Percentiles rank a stretch among this genome's conserved stretches.
Conservation (phyloP, 1,140 invertebrate genomes). For the Eupeodes corollae region DNA sequence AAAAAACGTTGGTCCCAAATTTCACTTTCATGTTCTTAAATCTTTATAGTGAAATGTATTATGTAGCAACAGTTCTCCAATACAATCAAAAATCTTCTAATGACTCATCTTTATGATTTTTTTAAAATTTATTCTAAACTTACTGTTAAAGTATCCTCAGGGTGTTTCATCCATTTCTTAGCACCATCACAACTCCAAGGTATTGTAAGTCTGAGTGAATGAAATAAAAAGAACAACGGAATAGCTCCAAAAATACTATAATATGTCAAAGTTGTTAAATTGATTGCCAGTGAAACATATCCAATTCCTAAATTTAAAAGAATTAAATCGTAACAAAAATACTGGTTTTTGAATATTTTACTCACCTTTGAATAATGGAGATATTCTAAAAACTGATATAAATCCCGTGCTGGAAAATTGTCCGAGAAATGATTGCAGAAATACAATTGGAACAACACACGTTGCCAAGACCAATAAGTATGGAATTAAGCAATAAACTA, state of each 20-base stretch:
- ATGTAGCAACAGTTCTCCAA: too few relatives aligned
- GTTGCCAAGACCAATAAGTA: not conserved
- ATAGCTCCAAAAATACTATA: not conserved
- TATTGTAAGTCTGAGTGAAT: not conserved
- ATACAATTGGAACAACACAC: not conserved
- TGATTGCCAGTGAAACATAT: not conserved
- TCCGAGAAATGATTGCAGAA: not conserved
- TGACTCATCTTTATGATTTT: too few relatives aligned
- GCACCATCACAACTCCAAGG: not conserved
- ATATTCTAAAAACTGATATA: not conserved
- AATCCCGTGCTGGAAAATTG: not conserved
- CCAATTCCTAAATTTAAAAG: not conserved
- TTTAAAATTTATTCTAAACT: not conserved
- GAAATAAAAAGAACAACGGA: not conserved
- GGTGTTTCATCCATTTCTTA: not conserved
- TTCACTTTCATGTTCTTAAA: too few relatives aligned
- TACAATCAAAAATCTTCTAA: too few relatives aligned
- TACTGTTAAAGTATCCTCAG: too few relatives aligned
- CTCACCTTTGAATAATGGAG: not conserved
- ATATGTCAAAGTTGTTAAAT: not conserved
- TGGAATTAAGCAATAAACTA: not conserved
- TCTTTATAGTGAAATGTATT: too few relatives aligned
- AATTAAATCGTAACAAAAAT: too few relatives aligned
- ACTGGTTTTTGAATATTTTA: not conserved
- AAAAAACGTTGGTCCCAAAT: too few relatives aligned